phyloP scores from a whole-genome alignment of 2,797 vertebrate species.

The Peromyscus melanophrys region DNA sequence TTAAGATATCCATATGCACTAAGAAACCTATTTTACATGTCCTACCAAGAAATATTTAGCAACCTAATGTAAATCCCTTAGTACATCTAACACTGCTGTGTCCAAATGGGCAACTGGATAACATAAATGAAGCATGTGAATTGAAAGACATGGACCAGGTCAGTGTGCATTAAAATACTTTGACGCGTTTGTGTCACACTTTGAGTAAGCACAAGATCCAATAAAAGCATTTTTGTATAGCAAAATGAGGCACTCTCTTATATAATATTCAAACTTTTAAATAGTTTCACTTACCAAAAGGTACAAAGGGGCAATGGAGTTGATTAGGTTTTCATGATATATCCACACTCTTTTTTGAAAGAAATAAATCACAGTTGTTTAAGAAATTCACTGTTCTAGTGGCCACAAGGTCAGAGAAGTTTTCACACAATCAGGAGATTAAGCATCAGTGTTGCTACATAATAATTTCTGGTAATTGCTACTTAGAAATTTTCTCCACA shows the following conservation, averaged over 20 bases:
- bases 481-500: not conserved
- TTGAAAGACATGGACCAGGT: not conserved
- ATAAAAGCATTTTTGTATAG: slow-evolving; percentile 20
- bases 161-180: not conserved
- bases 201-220: not conserved
- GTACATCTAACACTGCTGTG: not conserved
- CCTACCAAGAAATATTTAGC: not conserved
- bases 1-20: not conserved
- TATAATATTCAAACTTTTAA: slow-evolving; percentile 47
- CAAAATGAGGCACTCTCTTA: not conserved
- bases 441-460: not conserved
- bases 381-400: slow-evolving; percentile 54
- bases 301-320: slow-evolving; percentile 26
- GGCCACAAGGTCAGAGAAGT: not conserved
- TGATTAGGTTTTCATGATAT: slow-evolving; percentile 67
- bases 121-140: not conserved
- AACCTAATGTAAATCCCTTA: not conserved
- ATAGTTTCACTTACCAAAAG: slow-evolving; percentile 51
- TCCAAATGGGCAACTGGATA: not conserved
- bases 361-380: slow-evolving; percentile 37
- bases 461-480: slow-evolving; percentile 27
- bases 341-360: slow-evolving; percentile 35
- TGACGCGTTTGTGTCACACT: not conserved
- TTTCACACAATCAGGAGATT: slow-evolving; percentile 33
- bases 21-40: not conserved